Base-by-base conservation (phyloP, 1,140 invertebrate species). In the Ceratina japonica region DNA sequence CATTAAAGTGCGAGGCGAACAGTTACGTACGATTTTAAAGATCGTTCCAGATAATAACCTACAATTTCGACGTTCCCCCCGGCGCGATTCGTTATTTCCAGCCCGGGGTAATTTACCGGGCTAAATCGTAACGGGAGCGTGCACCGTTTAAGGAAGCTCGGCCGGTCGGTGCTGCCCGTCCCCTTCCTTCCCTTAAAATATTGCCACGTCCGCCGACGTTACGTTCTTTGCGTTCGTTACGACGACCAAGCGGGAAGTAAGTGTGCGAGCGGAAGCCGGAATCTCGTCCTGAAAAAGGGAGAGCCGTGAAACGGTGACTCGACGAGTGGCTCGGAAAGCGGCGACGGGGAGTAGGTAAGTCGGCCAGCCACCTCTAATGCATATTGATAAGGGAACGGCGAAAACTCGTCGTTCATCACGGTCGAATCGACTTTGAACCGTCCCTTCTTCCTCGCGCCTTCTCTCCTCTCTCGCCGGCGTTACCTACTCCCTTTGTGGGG, bases 281-380 rank as follows among this genome's bases (percentile, higher is more conserved):
- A 59, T 72, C 52, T 59, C 62, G 51, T 31, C 64, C 22, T 44
- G 64, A 51, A 44, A 62, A 75, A 65, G 77, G 56, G 58, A 56
- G 27, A 68, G 20, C 20, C 51, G 71, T 85, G 58, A 73, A 68
- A 62, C 74, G 66, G 79, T 79, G 83, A 82, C 72, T 76, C 75
- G 83, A 63, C 27, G 75, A 75, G 69, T 54, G 75, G 56, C 69
- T 59, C 58, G 72, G 74, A 78, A 82, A 79, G 80, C 58, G 70
- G 74, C 76, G 75, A 75, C 71, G 58, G 65, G 73, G 65, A 79
- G 71, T 82, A 63, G 80, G 80, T 85, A 85, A 86, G 84, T 82
- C 84, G 75, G 80, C 80, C 81, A 86, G 84, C 70, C 80, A 72
- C 79, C 75, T 70, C 84, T 86, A 86, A 86, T 86, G 84, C 83